Conservation (phyloP, 2,888 invertebrate species). For the Syrphus vitripennis region DNA sequence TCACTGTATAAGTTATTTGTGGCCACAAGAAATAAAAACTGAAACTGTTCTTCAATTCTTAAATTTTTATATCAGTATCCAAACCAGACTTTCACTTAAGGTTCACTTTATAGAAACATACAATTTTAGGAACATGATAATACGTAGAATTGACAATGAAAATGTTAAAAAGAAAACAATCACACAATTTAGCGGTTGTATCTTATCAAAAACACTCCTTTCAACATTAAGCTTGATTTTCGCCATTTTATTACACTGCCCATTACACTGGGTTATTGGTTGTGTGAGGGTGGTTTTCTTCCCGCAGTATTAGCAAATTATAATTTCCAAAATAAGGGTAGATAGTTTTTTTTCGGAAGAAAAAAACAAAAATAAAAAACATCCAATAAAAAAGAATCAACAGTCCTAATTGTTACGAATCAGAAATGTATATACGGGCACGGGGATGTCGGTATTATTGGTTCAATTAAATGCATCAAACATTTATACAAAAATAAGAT, state of each 20-base stretch:
- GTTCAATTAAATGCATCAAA: not conserved
- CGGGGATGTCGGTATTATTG: no score
- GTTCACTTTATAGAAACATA: no score
- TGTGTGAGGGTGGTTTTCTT: not conserved
- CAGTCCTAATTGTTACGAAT: no score
- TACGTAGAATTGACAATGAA: no score
- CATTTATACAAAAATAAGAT: not conserved
- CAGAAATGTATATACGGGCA: no score
- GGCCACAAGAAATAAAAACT: no score
- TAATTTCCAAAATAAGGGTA: not conserved
- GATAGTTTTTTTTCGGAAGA: not conserved
- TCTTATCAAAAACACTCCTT: not conserved
- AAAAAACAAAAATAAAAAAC: not conserved
- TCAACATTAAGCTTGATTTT: not conserved
- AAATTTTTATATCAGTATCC: no score
- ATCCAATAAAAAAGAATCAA: not conserved
- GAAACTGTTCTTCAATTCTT: no score
- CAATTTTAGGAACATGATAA: no score
- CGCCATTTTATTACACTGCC: not conserved
- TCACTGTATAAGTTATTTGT: no score
- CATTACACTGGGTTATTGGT: not conserved
- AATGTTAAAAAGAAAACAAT: not conserved
- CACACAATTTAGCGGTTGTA: not conserved
- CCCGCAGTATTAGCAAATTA: not conserved
- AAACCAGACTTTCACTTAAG: no score